A percentile compares a stretch with the other conserved stretches of the same genome.
phyloP scores from a whole-genome alignment of 1,140 invertebrate genomes.

The Drosophila baimaii region DNA sequence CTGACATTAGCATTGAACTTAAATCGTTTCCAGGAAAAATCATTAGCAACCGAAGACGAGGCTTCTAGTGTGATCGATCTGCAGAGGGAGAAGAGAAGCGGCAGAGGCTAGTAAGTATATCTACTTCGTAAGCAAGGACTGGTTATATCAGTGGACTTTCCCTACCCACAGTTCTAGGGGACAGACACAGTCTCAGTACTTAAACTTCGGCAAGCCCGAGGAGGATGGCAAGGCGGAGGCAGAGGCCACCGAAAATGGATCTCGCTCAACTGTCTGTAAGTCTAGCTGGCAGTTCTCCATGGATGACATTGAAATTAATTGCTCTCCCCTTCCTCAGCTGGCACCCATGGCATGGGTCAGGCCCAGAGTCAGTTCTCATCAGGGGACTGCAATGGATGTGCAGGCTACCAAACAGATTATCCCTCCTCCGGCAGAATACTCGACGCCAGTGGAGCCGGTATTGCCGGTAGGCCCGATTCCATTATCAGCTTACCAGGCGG shows the following conservation, averaged over 20 bases:
- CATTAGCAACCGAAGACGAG: slow-evolving; percentile 42
- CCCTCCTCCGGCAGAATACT: slow-evolving; percentile 31
- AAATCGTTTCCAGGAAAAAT: slow-evolving; percentile 53
- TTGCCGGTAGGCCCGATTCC: slow-evolving; percentile 52
- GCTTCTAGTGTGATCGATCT: slow-evolving; percentile 40
- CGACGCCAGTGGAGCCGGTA: slow-evolving; percentile 18
- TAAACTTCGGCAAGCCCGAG: slow-evolving; percentile 87
- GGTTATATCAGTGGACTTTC: background rate
- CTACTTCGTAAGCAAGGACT: background rate
- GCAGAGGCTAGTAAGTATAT: slow-evolving; percentile 74
- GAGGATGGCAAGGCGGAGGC: slow-evolving; percentile 90
- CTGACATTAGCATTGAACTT: slow-evolving; percentile 71
- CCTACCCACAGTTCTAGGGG: slow-evolving; percentile 85
- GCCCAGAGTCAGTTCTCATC: slow-evolving; percentile 90
- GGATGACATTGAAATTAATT: background rate
- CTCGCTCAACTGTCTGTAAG: slow-evolving; percentile 91
- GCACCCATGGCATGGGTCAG: slow-evolving; percentile 91
- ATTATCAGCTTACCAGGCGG: slow-evolving; percentile 60
- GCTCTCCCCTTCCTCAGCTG: slow-evolving; percentile 85
- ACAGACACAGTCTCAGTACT: slow-evolving; percentile 93
- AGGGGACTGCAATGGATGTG: slow-evolving; percentile 85
- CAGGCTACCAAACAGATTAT: slow-evolving; percentile 46
- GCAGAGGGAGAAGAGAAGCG: slow-evolving; percentile 70
- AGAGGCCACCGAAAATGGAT: slow-evolving; percentile 89
- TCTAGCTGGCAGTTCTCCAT: background rate